Evolutionary conservation across 2,888 invertebrate genomes (phyloP), one percentile per base, ranked within the genome.

Genomic region (Choreutis nemorana): DNA sequence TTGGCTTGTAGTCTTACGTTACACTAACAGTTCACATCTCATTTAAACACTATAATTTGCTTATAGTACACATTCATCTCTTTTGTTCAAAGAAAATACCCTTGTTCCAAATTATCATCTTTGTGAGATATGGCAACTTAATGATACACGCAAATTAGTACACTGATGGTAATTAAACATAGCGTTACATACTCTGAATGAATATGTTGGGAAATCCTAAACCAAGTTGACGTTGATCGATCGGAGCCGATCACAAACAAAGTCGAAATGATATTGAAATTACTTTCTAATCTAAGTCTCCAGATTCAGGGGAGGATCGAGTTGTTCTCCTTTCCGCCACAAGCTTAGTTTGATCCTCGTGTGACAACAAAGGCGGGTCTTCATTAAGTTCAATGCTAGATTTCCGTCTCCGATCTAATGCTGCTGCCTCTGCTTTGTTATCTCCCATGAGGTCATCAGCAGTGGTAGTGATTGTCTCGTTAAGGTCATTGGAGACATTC

Each of bases 371-470:
- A 15, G 61, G 51, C 11, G 60, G 58, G 26, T 50, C 54, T 22
- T 51, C 52, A 22, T 45, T 45, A 11, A 39, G 12, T 2, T 43
- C 45, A 5, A 36, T 33, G 24, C 39, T 46, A 9, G 45, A 45
- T 30, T 44, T 59, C 48, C 77, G 68, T 70, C 77, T 57, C 33
- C 75, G 73, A 38, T 78, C 77, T 33, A 77, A 48, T 23, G 61
- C 62, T 1, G 60, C 52, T 23, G 55, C 48, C 36, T 57, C 52
- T 22, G 48, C 46, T 30, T 52, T 48, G 30, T 36, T 14, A 14
- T 26, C 26, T 8, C 8, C n/a, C 9, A 14, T 14, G 14, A 26
- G 15, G 15, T 26, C 14, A 14, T 25, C n/a, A 26, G 13, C 15
- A 6, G 5, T 18, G n/a, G n/a, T 8, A 12, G 3, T 9, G 14